phyloP scores from a whole-genome alignment of 1,140 invertebrate species.

The Macrocentrus cingulum region DNA sequence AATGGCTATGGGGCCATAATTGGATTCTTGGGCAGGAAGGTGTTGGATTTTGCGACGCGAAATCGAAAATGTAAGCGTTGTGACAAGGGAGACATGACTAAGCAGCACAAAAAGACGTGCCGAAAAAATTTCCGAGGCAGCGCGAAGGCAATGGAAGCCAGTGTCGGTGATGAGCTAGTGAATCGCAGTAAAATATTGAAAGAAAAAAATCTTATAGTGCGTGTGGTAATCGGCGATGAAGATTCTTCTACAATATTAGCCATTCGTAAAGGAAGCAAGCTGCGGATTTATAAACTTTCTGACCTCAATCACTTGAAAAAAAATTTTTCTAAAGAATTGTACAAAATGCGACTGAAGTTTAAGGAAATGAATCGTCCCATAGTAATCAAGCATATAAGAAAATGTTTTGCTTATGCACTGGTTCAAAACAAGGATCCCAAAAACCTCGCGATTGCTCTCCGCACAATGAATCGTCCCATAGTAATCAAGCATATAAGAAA shows the following conservation, averaged over 20 bases:
- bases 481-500: not conserved
- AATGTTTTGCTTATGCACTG: conserved; percentile 19
- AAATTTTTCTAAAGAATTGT: not conserved
- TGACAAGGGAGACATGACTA: not conserved
- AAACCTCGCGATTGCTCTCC: not conserved
- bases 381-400: not conserved
- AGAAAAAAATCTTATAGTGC: not conserved
- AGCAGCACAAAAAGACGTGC: not conserved
- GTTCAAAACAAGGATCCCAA: conserved; percentile 19
- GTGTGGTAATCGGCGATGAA: not conserved
- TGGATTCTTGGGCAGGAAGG: not conserved
- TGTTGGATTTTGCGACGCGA: not conserved
- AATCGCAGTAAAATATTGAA: not conserved
- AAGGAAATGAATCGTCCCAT: not conserved
- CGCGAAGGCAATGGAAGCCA: conserved; percentile 3
- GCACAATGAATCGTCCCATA: conserved; percentile 3
- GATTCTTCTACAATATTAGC: not conserved
- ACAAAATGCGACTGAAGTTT: not conserved
- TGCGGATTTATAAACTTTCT: not conserved
- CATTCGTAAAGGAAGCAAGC: not conserved
- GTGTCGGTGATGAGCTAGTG: not conserved
- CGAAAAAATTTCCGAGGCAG: not conserved
- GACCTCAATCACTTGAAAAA: not conserved
- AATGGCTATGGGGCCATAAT: not conserved
- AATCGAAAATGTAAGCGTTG: not conserved